phyloP scores from a whole-genome alignment of 2,797 vertebrate genomes.

The Poecile montanus region DNA sequence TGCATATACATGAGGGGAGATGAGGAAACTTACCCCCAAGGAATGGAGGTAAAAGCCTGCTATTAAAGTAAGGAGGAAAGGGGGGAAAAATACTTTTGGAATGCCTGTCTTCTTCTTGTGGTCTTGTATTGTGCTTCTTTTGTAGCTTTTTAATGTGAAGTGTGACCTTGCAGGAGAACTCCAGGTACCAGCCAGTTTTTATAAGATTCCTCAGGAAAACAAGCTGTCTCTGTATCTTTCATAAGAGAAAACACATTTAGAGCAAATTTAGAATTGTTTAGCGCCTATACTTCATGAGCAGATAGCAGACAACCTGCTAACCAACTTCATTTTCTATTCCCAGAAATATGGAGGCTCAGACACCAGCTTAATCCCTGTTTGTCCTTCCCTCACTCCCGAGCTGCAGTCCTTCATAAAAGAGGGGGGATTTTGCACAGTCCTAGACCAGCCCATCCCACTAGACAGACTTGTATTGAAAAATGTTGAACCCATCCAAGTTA shows the following conservation, averaged over 20 bases:
- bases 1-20: neutral
- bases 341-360: slow-evolving; percentile 82
- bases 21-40: neutral
- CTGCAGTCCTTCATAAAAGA: slow-evolving; percentile 88
- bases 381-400: slow-evolving; percentile 81
- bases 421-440: slow-evolving; percentile 83
- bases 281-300: neutral
- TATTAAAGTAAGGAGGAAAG: neutral
- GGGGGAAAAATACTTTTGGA: neutral
- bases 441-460: slow-evolving; percentile 90
- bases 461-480: slow-evolving; percentile 88
- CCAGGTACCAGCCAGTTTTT: neutral
- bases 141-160: neutral
- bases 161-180: neutral
- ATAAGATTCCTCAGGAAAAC: neutral
- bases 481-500: slow-evolving; percentile 82
- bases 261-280: neutral
- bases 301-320: neutral
- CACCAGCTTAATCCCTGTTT: slow-evolving; percentile 63
- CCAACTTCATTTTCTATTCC: slow-evolving; percentile 41
- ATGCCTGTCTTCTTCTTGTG: neutral
- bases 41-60: neutral
- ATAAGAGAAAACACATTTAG: neutral
- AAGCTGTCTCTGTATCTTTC: neutral
- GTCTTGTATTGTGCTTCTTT: neutral